Conservation (phyloP, 2,888 invertebrate genomes). For the Chouioia cunea region DNA sequence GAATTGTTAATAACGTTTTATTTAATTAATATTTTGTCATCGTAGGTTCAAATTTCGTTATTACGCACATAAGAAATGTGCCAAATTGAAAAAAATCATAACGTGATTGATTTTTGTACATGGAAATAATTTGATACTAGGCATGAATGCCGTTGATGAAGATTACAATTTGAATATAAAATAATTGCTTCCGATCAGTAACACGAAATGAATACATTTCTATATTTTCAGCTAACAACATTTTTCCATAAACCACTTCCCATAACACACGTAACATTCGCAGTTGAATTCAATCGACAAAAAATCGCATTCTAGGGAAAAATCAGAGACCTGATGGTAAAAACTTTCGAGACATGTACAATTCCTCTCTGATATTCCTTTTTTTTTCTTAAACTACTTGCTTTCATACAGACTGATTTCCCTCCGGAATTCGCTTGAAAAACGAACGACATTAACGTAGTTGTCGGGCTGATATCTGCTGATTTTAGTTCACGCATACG, state of each 20-base stretch:
- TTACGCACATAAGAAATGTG: too few species aligned
- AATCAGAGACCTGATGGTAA: background rate
- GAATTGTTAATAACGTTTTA: too few species aligned
- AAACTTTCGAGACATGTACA: background rate
- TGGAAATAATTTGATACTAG: too few species aligned
- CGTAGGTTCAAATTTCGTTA: too few species aligned
- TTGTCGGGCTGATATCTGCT: constrained; percentile 20
- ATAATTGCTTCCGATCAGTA: too few species aligned
- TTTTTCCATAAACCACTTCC: background rate
- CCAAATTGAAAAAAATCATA: too few species aligned
- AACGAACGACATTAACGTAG: constrained; percentile 8
- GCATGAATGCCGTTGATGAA: too few species aligned
- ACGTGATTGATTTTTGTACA: too few species aligned
- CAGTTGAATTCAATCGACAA: background rate
- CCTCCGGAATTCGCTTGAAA: constrained; percentile 37
- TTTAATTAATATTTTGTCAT: too few species aligned
- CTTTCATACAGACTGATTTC: constrained; percentile 38
- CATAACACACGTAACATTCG: constrained; percentile 26
- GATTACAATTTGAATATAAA: too few species aligned
- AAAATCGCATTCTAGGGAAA: background rate
- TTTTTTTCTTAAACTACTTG: background rate
- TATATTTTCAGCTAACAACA: constrained; percentile 20
- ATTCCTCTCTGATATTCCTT: background rate
- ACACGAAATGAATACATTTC: constrained; percentile 15
- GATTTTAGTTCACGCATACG: constrained; percentile 18